These are phyloP conservation scores for Ophraella communa DNA, from an alignment of 2,888 invertebrate species.

Conservation along the genomic window DNA sequence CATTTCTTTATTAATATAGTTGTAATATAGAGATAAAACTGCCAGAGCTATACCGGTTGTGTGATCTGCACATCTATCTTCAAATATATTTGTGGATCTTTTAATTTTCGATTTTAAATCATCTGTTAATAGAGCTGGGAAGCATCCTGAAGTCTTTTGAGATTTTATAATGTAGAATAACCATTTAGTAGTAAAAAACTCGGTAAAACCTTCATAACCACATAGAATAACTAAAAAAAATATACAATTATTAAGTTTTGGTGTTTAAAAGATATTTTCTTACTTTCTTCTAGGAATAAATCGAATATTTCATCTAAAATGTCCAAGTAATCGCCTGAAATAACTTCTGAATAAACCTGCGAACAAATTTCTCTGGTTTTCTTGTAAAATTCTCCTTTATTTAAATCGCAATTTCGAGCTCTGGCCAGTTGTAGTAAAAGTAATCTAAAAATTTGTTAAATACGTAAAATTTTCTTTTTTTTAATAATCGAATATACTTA, in stretches of 20 bases:
- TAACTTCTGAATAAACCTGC: slow-evolving; percentile 39
- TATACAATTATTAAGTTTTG: not conserved
- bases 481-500: too few relatives aligned
- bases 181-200: slow-evolving; percentile 45
- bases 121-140: slow-evolving; percentile 36
- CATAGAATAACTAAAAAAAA: slow-evolving; percentile 46
- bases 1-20: slow-evolving; percentile 42
- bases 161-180: slow-evolving; percentile 43
- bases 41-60: slow-evolving; percentile 48
- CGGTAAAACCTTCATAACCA: slow-evolving; percentile 48
- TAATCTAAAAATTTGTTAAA: slow-evolving; percentile 36
- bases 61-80: slow-evolving; percentile 50
- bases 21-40: slow-evolving; percentile 45
- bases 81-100: slow-evolving; percentile 38
- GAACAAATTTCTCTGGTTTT: slow-evolving; percentile 41
- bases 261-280: slow-evolving; percentile 14
- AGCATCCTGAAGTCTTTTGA: slow-evolving; percentile 46
- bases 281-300: slow-evolving; percentile 48
- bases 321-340: slow-evolving; percentile 35
- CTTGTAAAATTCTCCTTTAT: slow-evolving; percentile 27
- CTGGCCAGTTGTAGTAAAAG: slow-evolving; percentile 42
- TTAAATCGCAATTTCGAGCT: slow-evolving; percentile 39
- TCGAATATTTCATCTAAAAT: slow-evolving; percentile 42
- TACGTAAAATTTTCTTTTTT: not conserved
- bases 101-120: slow-evolving; percentile 40